Evolutionary conservation across 1,140 invertebrate species (phyloP).

Genomic region (Tetramorium alpestre): DNA sequence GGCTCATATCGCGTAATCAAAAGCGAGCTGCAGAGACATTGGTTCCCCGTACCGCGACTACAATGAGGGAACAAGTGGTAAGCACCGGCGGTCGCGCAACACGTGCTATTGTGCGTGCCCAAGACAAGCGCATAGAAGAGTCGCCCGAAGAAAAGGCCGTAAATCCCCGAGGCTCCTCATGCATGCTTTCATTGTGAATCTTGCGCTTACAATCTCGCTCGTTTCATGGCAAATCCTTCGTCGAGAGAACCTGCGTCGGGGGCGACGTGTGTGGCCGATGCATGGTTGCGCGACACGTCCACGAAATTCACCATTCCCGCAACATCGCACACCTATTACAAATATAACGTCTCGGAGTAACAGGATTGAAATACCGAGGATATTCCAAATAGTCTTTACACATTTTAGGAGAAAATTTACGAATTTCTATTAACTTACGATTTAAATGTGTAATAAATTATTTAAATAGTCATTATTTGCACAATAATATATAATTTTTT

Average conservation of each 20-base stretch:
- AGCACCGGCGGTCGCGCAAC: slow-evolving; percentile 70
- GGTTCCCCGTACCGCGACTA: slow-evolving; percentile 63
- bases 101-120: slow-evolving; percentile 75
- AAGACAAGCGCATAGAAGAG: slow-evolving; percentile 62
- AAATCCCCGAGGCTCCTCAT: slow-evolving; percentile 76
- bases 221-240: slow-evolving; percentile 75
- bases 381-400: background rate
- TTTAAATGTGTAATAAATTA: background rate
- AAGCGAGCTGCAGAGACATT: slow-evolving; percentile 70
- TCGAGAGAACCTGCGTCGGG: slow-evolving; percentile 73
- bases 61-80: slow-evolving; percentile 73
- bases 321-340: slow-evolving; percentile 77
- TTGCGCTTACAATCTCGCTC: slow-evolving; percentile 76
- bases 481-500: background rate
- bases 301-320: slow-evolving; percentile 81
- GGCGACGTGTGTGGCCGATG: slow-evolving; percentile 78
- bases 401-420: background rate
- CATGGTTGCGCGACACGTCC: slow-evolving; percentile 44
- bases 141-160: slow-evolving; percentile 76
- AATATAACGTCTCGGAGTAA: slow-evolving; percentile 50
- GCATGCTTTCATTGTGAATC: slow-evolving; percentile 75
- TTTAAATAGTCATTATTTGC: background rate
- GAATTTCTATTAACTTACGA: background rate
- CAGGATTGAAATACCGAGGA: background rate
- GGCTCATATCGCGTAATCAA: slow-evolving; percentile 73